Evolutionary conservation across 2,888 invertebrate genomes (phyloP).

Genomic region (Aethes cnicana): DNA sequence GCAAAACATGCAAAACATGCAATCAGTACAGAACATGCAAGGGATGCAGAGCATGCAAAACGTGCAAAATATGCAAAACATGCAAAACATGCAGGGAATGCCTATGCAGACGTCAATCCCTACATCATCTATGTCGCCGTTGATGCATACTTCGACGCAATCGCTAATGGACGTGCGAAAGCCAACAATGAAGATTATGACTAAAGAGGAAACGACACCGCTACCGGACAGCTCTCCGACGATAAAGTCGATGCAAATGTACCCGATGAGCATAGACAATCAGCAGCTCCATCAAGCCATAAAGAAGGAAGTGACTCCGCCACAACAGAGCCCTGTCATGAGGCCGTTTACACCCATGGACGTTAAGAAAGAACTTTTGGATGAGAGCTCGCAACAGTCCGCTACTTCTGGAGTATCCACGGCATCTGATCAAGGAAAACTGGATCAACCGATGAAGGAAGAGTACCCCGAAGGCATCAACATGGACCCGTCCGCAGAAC

Average conservation of each 20-base stretch:
- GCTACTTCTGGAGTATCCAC: constrained; percentile 81
- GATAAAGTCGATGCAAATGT: constrained; percentile 69
- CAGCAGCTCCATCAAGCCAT: constrained; percentile 72
- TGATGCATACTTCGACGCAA: constrained; percentile 69
- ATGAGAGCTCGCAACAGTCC: constrained; percentile 86
- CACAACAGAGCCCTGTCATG: constrained; percentile 77
- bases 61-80: constrained; percentile 10
- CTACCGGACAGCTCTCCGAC: constrained; percentile 70
- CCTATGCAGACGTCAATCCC: constrained; percentile 63
- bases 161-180: constrained; percentile 78
- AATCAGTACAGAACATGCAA: constrained; percentile 13
- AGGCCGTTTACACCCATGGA: constrained; percentile 84
- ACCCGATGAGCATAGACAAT: constrained; percentile 65
- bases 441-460: constrained; percentile 82
- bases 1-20: constrained; percentile 14
- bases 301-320: constrained; percentile 80
- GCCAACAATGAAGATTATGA: constrained; percentile 63
- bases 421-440: constrained; percentile 82
- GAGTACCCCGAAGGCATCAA: constrained; percentile 78
- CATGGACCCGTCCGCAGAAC: constrained; percentile 66
- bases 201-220: constrained; percentile 71
- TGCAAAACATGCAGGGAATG: constrained; percentile 11
- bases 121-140: constrained; percentile 63
- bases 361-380: constrained; percentile 87
- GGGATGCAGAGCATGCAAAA: constrained; percentile 25